A percentile compares a stretch with the other conserved stretches of the same genome.
Evolutionary conservation across 2,113 vertebrate species (phyloP).

Genomic region (Neofelis nebulosa): DNA sequence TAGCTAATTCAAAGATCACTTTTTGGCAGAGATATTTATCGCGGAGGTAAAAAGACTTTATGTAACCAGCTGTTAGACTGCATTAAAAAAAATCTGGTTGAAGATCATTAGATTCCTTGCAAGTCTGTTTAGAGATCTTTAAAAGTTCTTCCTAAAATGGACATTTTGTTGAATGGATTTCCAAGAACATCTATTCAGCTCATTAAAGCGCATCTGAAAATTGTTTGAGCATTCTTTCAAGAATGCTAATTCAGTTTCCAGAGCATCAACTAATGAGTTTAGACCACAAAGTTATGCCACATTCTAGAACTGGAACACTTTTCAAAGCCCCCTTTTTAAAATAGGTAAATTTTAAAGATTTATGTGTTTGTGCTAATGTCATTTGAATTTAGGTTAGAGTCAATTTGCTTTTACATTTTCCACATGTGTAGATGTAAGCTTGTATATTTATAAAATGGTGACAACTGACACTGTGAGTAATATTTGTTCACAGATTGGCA

Average conservation of each 20-base stretch:
- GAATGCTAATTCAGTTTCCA: background rate
- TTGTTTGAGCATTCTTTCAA: background rate
- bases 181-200: background rate
- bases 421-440: background rate
- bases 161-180: background rate
- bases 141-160: background rate
- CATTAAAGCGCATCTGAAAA: background rate
- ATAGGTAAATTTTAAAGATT: background rate
- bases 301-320: background rate
- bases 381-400: background rate
- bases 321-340: background rate
- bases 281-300: background rate
- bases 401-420: background rate
- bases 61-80: background rate
- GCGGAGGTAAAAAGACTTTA: background rate
- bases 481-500: background rate
- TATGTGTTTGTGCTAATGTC: background rate
- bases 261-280: background rate
- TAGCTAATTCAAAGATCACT: background rate
- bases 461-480: background rate
- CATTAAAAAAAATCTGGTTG: background rate
- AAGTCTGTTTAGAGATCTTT: background rate
- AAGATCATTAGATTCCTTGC: background rate
- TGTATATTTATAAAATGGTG: background rate
- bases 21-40: background rate